Conservation (phyloP, 2,797 vertebrate species). For the Ambastaia sidthimunki region DNA sequence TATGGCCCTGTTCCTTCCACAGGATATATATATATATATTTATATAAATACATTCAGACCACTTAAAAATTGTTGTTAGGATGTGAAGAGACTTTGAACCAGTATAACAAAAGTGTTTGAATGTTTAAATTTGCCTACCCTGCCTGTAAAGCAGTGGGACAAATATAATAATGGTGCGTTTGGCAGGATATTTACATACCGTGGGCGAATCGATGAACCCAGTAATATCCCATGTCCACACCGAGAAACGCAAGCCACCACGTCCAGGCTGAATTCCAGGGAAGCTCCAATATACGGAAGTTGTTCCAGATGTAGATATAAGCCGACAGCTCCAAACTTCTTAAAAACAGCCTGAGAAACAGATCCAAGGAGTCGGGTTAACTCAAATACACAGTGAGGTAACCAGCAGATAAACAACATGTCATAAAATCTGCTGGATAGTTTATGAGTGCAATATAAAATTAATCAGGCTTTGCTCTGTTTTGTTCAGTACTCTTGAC, state of each 20-base stretch:
- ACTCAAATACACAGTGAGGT: not conserved
- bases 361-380: slow-evolving; percentile 2
- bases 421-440: not conserved
- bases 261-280: slow-evolving; percentile 90
- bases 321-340: slow-evolving; percentile 83
- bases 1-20: no score
- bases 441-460: not conserved
- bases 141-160: slow-evolving; percentile 9
- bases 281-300: slow-evolving; percentile 82
- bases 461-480: not conserved
- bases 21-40: no score
- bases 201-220: slow-evolving; percentile 88
- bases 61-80: no score
- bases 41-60: no score
- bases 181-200: slow-evolving; percentile 74
- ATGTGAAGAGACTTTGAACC: no score
- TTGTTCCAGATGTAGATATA: slow-evolving; percentile 89
- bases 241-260: slow-evolving; percentile 91
- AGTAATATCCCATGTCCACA: slow-evolving; percentile 92
- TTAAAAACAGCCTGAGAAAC: slow-evolving; percentile 77
- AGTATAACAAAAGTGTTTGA: no score
- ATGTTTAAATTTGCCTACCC: no score
- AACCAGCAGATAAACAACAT: not conserved
- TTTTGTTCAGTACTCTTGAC: no score
- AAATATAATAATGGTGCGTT: slow-evolving; percentile 12